Evolutionary conservation across 2,113 vertebrate genomes (phyloP), one percentile per base, ranked within the genome.

Genomic region (Rhynchopsitta pachyrhyncha): DNA sequence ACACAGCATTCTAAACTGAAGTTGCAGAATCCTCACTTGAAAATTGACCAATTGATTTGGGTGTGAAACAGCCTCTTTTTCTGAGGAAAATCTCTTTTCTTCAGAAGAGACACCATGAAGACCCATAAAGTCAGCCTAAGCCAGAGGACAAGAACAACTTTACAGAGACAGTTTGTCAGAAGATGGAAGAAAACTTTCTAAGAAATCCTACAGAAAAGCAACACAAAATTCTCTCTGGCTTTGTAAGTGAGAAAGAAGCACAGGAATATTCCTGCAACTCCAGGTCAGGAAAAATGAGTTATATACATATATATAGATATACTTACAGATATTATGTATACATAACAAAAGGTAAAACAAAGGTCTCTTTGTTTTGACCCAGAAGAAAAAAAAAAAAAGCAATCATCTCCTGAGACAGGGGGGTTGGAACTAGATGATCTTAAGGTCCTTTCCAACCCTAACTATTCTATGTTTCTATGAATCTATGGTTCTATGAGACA

Each of bases 31-130:
- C 46, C 50, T 60, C 39, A 60, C 42, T 62, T 80, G 74, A 90
- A 92, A 96, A 82, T 16, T 93, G 88, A 85, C 91, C 94, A 35
- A 20, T 60, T 75, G 81, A 71, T 93, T 82, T 91, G 77, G 47
- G 74, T 55, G 69, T 44, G 35, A 64, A 96, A 68, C 27, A 47
- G 42, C 5, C 50, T 74, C 28, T 82, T 59, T 42, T 77, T 66
- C 52, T 23, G 15, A 80, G 28, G 50, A 70, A 90, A 86, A 84
- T 35, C 31, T 86, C 47, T 86, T 60, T 86, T 88, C 33, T 81
- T 78, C n/a, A 35, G 25, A 82, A 64, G 7, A 85, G 24, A 83
- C 73, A 25, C 70, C 68, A 67, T 12, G 42, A 93, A 88, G 70
- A 85, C 35, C 69, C 84, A 76, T 60, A 3, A 88, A 82, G 66